Percentiles rank a stretch among this genome's conserved stretches.
phyloP scores from a whole-genome alignment of 2,113 vertebrate species.

The Myrmecobius fasciatus region DNA sequence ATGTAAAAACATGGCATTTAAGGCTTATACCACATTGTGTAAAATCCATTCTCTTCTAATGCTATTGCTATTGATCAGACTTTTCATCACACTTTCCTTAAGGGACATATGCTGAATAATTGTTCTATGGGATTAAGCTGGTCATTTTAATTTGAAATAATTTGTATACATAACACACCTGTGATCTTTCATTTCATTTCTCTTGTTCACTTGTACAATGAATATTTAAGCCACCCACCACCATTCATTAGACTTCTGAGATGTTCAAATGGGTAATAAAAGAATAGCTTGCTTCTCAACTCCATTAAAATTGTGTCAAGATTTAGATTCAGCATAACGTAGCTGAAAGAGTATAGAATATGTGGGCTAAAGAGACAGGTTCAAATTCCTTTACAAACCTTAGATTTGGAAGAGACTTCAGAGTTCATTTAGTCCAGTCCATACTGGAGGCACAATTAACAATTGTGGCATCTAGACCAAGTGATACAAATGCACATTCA shows the following conservation, averaged over 20 bases:
- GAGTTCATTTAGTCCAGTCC: no score
- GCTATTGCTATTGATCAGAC: background rate
- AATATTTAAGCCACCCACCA: background rate
- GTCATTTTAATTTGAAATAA: conserved; percentile 16
- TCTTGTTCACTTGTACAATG: background rate
- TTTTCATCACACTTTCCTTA: conserved; percentile 45
- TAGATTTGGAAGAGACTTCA: background rate
- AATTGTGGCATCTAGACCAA: background rate
- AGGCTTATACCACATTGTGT: background rate
- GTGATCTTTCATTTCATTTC: background rate
- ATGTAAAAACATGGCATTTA: background rate
- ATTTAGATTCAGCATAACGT: background rate
- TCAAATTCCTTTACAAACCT: background rate
- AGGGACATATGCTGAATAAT: conserved; percentile 1
- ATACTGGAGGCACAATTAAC: background rate
- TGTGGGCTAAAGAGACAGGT: background rate
- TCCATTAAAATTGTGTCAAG: background rate
- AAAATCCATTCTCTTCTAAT: background rate
- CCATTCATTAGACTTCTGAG: background rate
- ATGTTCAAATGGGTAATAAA: background rate
- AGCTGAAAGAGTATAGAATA: no score
- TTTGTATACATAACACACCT: background rate
- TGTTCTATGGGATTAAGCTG: conserved; percentile 24
- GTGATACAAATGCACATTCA: background rate
- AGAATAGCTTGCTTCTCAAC: background rate